Conservation (phyloP, 2,888 invertebrate species). For the Tetragonula carbonaria region DNA sequence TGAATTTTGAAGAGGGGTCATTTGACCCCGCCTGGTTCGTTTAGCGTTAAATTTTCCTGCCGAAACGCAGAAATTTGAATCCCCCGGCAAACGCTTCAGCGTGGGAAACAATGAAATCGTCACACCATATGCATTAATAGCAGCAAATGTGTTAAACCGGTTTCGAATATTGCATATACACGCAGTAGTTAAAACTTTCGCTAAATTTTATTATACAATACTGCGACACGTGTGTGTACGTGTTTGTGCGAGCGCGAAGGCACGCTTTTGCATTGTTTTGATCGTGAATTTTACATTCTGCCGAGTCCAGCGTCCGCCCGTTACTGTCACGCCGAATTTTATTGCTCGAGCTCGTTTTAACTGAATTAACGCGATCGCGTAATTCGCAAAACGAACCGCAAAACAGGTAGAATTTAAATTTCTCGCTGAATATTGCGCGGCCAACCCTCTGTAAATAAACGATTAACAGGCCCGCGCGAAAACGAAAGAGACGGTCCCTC, state of each 20-base stretch:
- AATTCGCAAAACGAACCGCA: not conserved
- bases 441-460: not conserved
- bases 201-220: not conserved
- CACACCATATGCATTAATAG: not conserved
- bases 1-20: too few species aligned
- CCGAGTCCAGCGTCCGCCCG: not conserved
- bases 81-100: not conserved
- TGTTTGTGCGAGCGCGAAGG: not conserved
- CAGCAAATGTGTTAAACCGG: not conserved
- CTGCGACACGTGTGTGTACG: not conserved
- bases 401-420: conserved; percentile 2
- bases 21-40: too few species aligned
- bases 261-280: not conserved
- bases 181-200: not conserved
- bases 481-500: not conserved
- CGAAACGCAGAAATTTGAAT: not conserved
- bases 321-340: not conserved
- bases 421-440: not conserved
- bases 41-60: not conserved
- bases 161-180: not conserved
- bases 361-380: not conserved
- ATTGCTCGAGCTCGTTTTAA: not conserved
- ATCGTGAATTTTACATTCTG: not conserved
- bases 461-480: not conserved
- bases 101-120: not conserved